Percentiles rank a stretch among this genome's conserved stretches.
These are phyloP conservation scores for Smithornis capensis DNA, from an alignment of 2,113 vertebrate genomes.

Conservation along the genomic window DNA sequence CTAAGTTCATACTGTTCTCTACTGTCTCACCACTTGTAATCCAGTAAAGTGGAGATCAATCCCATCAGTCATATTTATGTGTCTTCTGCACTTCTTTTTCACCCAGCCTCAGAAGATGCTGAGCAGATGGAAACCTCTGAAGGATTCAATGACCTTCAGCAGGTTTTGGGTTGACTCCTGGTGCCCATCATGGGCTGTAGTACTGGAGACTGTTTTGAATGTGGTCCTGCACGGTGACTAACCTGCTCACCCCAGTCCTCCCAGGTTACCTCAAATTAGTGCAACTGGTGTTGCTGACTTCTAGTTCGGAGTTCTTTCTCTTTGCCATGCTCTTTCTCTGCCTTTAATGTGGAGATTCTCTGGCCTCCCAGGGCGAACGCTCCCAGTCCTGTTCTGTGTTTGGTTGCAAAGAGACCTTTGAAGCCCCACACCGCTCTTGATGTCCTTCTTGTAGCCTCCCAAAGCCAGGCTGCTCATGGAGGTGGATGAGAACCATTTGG, in stretches of 20 bases:
- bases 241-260: background rate
- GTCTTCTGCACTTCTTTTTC: background rate
- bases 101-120: background rate
- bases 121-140: background rate
- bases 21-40: background rate
- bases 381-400: rapidly evolving
- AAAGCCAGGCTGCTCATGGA: background rate
- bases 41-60: background rate
- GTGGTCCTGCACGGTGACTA: background rate
- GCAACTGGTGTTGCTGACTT: background rate
- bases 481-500: rapidly evolving
- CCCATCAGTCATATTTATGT: background rate
- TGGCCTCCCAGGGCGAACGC: background rate
- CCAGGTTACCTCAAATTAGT: background rate
- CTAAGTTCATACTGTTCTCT: rapidly evolving
- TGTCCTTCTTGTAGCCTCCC: background rate
- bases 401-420: background rate
- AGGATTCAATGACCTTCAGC: background rate
- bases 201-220: background rate
- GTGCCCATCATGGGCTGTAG: no score
- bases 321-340: background rate
- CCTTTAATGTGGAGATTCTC: rapidly evolving
- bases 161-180: background rate
- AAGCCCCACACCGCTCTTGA: background rate
- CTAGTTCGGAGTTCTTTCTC: rapidly evolving